Conservation (phyloP, 2,113 vertebrate genomes). For the Pardalotus punctatus region DNA sequence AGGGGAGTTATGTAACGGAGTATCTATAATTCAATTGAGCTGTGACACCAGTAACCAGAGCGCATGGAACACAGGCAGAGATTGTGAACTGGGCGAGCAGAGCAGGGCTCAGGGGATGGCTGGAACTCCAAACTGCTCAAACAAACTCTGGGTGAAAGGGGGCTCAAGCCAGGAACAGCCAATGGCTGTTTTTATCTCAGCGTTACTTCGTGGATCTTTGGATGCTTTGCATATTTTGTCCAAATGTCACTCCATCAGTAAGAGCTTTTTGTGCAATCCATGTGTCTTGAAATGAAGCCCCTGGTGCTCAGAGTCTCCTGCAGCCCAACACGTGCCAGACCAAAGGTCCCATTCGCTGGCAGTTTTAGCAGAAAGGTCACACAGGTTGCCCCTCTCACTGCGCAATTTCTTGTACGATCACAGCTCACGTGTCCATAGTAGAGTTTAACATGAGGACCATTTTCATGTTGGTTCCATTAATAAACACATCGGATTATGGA, state of each 20-base stretch:
- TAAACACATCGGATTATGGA: background rate
- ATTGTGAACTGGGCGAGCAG: background rate
- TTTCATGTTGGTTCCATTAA: too few relatives aligned
- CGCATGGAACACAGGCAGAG: background rate
- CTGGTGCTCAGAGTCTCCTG: background rate
- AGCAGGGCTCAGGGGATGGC: accelerated
- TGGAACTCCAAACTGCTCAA: background rate
- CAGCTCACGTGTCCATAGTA: accelerated
- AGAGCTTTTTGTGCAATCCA: background rate
- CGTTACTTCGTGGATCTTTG: background rate
- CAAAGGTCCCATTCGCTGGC: background rate
- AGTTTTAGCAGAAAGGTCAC: background rate
- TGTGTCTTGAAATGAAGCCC: background rate
- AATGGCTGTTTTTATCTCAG: background rate
- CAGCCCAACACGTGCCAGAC: accelerated
- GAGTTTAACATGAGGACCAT: accelerated
- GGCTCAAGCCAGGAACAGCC: background rate
- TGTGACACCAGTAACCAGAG: background rate
- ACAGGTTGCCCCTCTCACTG: background rate
- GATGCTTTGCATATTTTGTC: background rate
- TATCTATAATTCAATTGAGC: background rate
- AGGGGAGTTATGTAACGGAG: background rate
- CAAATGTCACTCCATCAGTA: accelerated
- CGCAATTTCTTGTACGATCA: background rate
- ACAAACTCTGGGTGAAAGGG: accelerated